Percentiles rank a stretch among this genome's conserved stretches.
Conservation (phyloP, 2,113 vertebrate genomes). For the Capra hircus region DNA sequence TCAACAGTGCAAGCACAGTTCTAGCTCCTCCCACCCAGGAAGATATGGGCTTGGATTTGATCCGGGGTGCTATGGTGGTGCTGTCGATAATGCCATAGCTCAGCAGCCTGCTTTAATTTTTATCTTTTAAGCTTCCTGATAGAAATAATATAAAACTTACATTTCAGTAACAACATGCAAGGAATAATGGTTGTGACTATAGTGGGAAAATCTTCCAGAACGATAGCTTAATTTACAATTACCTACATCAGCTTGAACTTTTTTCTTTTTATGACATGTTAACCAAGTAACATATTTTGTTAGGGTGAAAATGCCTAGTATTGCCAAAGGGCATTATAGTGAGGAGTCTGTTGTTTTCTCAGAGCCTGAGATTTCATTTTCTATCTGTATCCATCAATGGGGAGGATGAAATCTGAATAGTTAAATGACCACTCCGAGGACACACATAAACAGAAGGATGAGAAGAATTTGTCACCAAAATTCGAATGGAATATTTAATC, state of each 20-base stretch:
- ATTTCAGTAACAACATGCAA: background rate
- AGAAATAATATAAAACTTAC: conserved; percentile 17
- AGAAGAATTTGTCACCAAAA: background rate
- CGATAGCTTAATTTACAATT: background rate
- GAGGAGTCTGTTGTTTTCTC: background rate
- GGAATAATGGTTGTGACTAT: background rate
- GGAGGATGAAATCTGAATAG: background rate
- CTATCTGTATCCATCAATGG: background rate
- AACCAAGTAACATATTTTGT: background rate
- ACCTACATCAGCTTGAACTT: background rate
- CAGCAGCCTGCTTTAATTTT: background rate
- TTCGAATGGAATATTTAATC: background rate
- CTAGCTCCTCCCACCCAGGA: background rate
- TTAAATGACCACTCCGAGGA: background rate
- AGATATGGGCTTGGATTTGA: background rate
- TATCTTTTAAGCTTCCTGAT: background rate
- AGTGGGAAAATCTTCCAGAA: background rate
- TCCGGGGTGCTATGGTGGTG: background rate
- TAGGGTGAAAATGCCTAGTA: background rate
- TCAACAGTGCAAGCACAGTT: background rate
- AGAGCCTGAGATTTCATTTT: background rate
- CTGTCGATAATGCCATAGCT: background rate
- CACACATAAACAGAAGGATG: background rate
- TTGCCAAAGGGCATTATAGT: background rate
- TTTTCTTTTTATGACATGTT: background rate